phyloP scores from a whole-genome alignment of 1,140 invertebrate genomes.

The Euura saliciscinereae region DNA sequence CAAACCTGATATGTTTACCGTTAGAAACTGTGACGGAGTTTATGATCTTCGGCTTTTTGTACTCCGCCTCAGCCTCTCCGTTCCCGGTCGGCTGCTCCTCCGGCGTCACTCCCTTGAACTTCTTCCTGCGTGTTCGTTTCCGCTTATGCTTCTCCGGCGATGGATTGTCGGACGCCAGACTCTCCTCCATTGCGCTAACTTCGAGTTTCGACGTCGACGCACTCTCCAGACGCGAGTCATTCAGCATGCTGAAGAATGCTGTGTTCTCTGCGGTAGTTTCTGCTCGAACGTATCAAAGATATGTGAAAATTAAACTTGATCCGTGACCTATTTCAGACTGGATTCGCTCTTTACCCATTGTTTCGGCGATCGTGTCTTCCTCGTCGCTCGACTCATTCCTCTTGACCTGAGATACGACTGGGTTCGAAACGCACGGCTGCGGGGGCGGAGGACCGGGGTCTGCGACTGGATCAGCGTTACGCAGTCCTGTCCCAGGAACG shows the following conservation, averaged over 20 bases:
- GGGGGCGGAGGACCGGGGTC: background rate
- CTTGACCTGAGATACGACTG: background rate
- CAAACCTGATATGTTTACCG: constrained; percentile 41
- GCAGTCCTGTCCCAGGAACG: constrained; percentile 31
- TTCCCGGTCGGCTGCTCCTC: background rate
- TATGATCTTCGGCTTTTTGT: constrained; percentile 35
- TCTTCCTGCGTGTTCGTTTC: constrained; percentile 36
- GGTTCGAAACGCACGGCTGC: background rate
- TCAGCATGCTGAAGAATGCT: constrained; percentile 26
- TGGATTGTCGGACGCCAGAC: constrained; percentile 8
- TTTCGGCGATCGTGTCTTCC: background rate
- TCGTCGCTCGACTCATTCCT: background rate
- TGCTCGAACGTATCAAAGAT: constrained; percentile 20
- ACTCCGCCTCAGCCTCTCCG: constrained; percentile 10
- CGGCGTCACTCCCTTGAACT: background rate
- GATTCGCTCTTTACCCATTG: too few species aligned
- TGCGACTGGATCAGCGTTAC: background rate
- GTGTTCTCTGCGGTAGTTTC: constrained; percentile 13
- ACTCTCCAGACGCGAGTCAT: constrained; percentile 22
- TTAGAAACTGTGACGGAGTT: constrained; percentile 28
- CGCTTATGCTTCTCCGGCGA: background rate
- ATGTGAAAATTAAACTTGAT: too few species aligned
- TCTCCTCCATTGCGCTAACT: constrained; percentile 22
- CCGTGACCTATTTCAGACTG: too few species aligned
- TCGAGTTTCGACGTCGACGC: constrained; percentile 26